phyloP scores from a whole-genome alignment of 2,888 invertebrate genomes.

The Rhingia campestris region DNA sequence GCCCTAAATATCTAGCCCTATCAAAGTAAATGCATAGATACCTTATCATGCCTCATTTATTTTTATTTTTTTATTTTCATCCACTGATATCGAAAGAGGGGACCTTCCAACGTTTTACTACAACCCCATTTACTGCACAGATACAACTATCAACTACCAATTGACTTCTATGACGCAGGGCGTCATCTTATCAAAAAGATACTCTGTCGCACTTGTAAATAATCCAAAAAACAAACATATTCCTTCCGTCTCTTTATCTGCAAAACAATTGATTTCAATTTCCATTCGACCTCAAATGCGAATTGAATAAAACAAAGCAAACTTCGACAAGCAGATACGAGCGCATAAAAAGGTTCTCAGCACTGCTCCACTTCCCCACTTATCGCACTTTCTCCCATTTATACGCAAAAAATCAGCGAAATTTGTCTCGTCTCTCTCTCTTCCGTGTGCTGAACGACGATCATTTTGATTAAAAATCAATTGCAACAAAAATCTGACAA shows the following conservation, averaged over 20 bases:
- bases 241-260: constrained; percentile 50
- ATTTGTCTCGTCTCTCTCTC: constrained; percentile 11
- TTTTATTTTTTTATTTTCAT: too few relatives aligned
- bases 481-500: neutral
- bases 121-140: too few relatives aligned
- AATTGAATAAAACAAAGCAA: constrained; percentile 49
- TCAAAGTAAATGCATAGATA: too few relatives aligned
- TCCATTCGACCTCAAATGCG: constrained; percentile 56
- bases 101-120: too few relatives aligned
- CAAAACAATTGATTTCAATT: constrained; percentile 52
- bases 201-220: neutral
- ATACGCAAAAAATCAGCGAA: neutral
- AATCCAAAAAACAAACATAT: constrained; percentile 12
- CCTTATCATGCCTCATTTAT: too few relatives aligned
- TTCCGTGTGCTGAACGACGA: neutral
- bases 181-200: constrained; percentile 15
- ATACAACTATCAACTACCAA: neutral
- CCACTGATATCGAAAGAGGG: too few relatives aligned
- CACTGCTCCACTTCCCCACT: constrained; percentile 67
- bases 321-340: neutral
- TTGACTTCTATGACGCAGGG: constrained; percentile 13
- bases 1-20: too few relatives aligned
- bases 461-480: constrained; percentile 49
- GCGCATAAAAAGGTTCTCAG: constrained; percentile 24
- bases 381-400: constrained; percentile 61